Evolutionary conservation across 2,888 invertebrate genomes (phyloP).

Genomic region (Brachyptera putata): DNA sequence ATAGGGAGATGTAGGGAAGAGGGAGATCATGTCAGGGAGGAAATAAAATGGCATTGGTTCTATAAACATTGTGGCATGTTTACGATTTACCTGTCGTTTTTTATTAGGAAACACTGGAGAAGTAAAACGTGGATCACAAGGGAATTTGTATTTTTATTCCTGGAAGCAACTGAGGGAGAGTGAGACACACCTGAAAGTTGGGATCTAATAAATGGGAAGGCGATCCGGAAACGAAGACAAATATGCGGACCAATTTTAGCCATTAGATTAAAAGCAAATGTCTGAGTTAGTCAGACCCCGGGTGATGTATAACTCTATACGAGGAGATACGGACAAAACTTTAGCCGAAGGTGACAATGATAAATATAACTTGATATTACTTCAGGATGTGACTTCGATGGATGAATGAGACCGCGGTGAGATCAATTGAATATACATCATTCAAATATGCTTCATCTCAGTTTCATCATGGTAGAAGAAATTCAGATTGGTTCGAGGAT

Average conservation of each 20-base stretch:
- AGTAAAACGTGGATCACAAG: neutral
- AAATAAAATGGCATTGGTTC: slow-evolving; percentile 4
- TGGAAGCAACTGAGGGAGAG: neutral
- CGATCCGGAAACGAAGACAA: slow-evolving; percentile 1
- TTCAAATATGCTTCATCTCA: neutral
- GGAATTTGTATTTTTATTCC: neutral
- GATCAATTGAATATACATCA: neutral
- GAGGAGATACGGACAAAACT: neutral
- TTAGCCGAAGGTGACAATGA: slow-evolving; percentile 2
- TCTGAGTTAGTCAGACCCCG: neutral
- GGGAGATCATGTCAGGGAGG: neutral
- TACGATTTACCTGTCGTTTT: slow-evolving; percentile 14
- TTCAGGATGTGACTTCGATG: neutral
- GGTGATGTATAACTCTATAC: neutral
- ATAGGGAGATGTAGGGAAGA: too few relatives aligned
- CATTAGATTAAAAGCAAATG: neutral
- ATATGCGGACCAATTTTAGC: neutral
- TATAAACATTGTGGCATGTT: slow-evolving; percentile 8
- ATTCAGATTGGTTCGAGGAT: neutral
- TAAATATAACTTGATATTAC: neutral
- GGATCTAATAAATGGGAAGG: neutral
- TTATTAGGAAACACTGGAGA: slow-evolving; percentile 11
- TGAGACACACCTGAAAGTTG: neutral
- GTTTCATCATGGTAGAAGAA: neutral
- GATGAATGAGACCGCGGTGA: neutral